phyloP scores from a whole-genome alignment of 2,888 invertebrate species.

The Doris montereyensis region DNA sequence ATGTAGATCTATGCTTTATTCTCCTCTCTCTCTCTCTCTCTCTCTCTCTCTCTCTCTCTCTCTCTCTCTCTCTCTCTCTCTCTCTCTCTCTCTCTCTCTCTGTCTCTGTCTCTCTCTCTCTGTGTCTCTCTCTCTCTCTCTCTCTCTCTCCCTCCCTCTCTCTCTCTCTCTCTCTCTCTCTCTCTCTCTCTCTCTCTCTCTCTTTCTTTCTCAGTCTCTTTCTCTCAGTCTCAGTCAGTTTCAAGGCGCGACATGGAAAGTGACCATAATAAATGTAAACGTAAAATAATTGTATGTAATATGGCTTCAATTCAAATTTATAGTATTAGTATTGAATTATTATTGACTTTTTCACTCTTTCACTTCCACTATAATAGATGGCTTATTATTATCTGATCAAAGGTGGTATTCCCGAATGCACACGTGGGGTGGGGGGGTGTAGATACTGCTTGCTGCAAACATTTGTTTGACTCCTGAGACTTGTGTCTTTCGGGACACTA shows the following conservation, averaged over 20 bases:
- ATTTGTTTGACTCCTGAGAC: too few relatives aligned
- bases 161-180: slow-evolving; percentile 3
- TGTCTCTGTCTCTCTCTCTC: neutral
- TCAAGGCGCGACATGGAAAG: too few relatives aligned
- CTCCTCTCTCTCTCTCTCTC: neutral
- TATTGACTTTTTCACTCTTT: slow-evolving; percentile 11
- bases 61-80: neutral
- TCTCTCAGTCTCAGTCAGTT: neutral
- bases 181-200: slow-evolving; percentile 14
- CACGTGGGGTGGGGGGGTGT: too few relatives aligned
- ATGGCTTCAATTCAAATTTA: too few relatives aligned
- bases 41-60: neutral
- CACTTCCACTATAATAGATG: neutral
- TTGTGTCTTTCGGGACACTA: too few relatives aligned
- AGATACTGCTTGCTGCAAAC: too few relatives aligned
- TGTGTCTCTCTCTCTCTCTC: neutral
- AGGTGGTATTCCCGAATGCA: too few relatives aligned
- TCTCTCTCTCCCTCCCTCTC: neutral
- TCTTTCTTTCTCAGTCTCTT: neutral
- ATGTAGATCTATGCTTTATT: neutral
- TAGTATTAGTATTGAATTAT: too few relatives aligned
- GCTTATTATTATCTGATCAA: too few relatives aligned
- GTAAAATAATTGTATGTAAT: too few relatives aligned
- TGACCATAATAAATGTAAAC: too few relatives aligned
- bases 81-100: neutral